These are phyloP conservation scores for Artemisiospiza belli DNA, from an alignment of 2,113 vertebrate genomes.

Conservation along the genomic window DNA sequence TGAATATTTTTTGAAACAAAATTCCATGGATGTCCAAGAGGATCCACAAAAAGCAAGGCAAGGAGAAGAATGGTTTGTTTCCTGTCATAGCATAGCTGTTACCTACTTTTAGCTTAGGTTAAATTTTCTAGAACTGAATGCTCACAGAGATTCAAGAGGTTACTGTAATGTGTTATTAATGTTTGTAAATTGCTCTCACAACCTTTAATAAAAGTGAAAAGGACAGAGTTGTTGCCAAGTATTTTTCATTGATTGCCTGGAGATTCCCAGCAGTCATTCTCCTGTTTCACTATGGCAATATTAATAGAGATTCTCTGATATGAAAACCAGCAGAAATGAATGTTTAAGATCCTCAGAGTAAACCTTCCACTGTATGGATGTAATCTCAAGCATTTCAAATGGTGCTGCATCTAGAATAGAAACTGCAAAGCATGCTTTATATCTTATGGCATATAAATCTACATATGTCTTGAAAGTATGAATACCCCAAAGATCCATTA, in stretches of 20 bases:
- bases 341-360: constrained; percentile 12
- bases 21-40: background rate
- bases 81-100: background rate
- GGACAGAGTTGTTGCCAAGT: background rate
- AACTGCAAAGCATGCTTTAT: background rate
- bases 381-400: constrained; percentile 24
- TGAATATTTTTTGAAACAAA: background rate
- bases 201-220: constrained; percentile 1
- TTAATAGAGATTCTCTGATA: constrained; percentile 29
- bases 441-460: constrained; percentile 24
- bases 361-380: background rate
- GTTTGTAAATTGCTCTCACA: constrained; percentile 34
- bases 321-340: constrained; percentile 23
- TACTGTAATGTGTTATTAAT: constrained; percentile 7
- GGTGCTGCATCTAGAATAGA: background rate
- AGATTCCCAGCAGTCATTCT: constrained; percentile 50
- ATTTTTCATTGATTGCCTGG: constrained; percentile 45
- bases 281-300: constrained; percentile 38
- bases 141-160: background rate
- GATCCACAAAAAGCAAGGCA: background rate
- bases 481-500: constrained; percentile 12
- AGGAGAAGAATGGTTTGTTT: background rate
- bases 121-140: background rate
- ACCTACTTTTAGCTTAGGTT: background rate
- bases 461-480: constrained; percentile 7